phyloP scores from a whole-genome alignment of 2,797 vertebrate genomes.

The Rallus crepitans region DNA sequence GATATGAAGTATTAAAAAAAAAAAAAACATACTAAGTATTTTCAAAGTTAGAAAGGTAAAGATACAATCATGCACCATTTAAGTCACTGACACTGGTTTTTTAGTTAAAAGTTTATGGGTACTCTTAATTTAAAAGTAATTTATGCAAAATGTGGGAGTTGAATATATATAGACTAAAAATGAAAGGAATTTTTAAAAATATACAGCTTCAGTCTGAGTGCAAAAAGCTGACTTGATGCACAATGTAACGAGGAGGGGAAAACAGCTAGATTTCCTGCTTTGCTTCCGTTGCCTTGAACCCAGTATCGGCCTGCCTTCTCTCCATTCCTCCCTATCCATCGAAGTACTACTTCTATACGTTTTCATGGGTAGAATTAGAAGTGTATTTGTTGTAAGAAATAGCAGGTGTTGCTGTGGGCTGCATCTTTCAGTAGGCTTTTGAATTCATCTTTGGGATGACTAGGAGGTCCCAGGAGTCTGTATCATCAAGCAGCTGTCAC shows the following conservation, averaged over 20 bases:
- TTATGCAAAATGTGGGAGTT: neutral
- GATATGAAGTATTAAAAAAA: neutral
- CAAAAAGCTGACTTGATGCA: neutral
- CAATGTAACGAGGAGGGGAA: neutral
- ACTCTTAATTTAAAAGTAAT: neutral
- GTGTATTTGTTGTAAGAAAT: neutral
- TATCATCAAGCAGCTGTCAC: neutral
- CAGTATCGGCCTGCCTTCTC: neutral
- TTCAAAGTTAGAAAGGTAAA: neutral
- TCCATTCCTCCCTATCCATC: neutral
- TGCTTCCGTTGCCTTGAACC: neutral
- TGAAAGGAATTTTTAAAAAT: neutral
- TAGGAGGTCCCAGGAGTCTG: neutral
- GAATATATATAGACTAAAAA: neutral
- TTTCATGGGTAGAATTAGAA: neutral
- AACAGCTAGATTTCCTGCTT: neutral
- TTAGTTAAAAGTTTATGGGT: neutral
- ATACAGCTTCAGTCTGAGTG: neutral
- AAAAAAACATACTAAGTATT: neutral
- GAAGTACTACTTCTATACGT: neutral
- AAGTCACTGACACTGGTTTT: neutral
- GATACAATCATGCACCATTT: neutral
- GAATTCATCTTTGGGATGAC: neutral
- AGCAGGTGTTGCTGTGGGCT: neutral
- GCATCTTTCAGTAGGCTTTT: accelerated